Percentiles rank a stretch among this genome's conserved stretches.
phyloP scores from a whole-genome alignment of 2,113 vertebrate genomes.

The Lipophrys pholis region DNA sequence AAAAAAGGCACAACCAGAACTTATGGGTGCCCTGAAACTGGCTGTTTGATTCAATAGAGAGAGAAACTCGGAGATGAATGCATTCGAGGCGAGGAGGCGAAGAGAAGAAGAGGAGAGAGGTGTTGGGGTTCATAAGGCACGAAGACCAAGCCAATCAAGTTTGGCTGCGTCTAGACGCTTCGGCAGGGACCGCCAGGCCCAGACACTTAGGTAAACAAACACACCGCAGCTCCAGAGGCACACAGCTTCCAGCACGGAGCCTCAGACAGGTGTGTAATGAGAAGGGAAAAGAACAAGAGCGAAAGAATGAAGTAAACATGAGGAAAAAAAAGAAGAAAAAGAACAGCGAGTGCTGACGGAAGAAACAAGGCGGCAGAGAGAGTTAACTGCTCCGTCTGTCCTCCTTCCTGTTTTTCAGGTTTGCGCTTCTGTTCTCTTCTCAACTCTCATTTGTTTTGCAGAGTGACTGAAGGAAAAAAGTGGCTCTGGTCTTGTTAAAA shows the following conservation, averaged over 20 bases:
- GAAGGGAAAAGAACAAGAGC: slow-evolving; percentile 25
- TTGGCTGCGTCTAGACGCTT: slow-evolving; percentile 64
- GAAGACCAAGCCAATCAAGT: slow-evolving; percentile 50
- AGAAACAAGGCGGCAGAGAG: slow-evolving; percentile 1
- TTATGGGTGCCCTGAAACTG: slow-evolving; percentile 18
- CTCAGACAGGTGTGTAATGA: slow-evolving; percentile 62
- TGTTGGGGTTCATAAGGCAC: slow-evolving; percentile 64
- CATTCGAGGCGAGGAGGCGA: not conserved
- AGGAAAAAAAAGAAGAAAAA: slow-evolving; percentile 4
- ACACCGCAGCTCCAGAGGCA: slow-evolving; percentile 14
- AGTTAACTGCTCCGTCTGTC: slow-evolving; percentile 36
- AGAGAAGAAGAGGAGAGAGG: slow-evolving; percentile 30
- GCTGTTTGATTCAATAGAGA: slow-evolving; percentile 1
- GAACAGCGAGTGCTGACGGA: not conserved
- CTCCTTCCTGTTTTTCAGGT: slow-evolving; percentile 54
- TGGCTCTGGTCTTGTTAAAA: slow-evolving; percentile 42
- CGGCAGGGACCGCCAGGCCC: slow-evolving; percentile 36
- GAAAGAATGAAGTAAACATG: slow-evolving; percentile 17
- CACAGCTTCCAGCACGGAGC: slow-evolving; percentile 37
- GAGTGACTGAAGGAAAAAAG: slow-evolving; percentile 8
- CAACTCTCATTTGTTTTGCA: slow-evolving; percentile 34
- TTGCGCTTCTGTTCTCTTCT: slow-evolving; percentile 35
- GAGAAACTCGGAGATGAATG: slow-evolving; percentile 25
- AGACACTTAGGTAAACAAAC: slow-evolving; percentile 69
- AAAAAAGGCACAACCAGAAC: slow-evolving; percentile 35